phyloP scores from a whole-genome alignment of 2,888 invertebrate genomes.

The Diarsia dahlii region DNA sequence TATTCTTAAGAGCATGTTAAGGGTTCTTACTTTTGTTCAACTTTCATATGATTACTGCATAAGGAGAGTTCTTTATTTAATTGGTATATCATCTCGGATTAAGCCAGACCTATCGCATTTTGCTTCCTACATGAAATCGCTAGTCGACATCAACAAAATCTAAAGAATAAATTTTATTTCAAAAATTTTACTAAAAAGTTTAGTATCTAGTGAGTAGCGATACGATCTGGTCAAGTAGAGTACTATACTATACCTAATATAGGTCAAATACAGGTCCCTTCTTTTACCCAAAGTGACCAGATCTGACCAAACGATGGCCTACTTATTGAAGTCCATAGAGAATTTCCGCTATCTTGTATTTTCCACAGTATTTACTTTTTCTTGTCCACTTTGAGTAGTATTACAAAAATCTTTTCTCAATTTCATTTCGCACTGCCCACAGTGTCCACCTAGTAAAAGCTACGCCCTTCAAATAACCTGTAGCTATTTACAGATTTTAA shows the following conservation, averaged over 20 bases:
- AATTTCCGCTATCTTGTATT: not conserved
- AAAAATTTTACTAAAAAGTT: too few relatives aligned
- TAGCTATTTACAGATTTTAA: slow-evolving; percentile 1
- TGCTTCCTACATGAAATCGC: not conserved
- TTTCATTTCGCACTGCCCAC: not conserved
- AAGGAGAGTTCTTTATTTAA: not conserved
- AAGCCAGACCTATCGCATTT: not conserved
- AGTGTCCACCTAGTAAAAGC: not conserved
- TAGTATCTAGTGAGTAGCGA: not conserved
- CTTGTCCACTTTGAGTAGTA: not conserved
- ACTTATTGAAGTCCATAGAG: not conserved
- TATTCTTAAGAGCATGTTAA: too few relatives aligned
- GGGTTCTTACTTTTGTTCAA: too few relatives aligned
- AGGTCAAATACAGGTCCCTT: not conserved
- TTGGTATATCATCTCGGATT: not conserved
- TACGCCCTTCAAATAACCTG: not conserved
- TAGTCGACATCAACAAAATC: not conserved
- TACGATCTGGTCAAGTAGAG: not conserved
- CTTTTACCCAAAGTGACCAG: not conserved
- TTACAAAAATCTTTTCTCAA: not conserved
- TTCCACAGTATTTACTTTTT: not conserved
- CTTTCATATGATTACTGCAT: too few relatives aligned
- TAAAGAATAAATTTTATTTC: not conserved
- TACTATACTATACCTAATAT: too few relatives aligned
- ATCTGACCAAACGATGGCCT: not conserved